Percentiles rank a stretch among this genome's conserved stretches.
Evolutionary conservation across 2,113 vertebrate species (phyloP).

Genomic region (Mirza zaza): DNA sequence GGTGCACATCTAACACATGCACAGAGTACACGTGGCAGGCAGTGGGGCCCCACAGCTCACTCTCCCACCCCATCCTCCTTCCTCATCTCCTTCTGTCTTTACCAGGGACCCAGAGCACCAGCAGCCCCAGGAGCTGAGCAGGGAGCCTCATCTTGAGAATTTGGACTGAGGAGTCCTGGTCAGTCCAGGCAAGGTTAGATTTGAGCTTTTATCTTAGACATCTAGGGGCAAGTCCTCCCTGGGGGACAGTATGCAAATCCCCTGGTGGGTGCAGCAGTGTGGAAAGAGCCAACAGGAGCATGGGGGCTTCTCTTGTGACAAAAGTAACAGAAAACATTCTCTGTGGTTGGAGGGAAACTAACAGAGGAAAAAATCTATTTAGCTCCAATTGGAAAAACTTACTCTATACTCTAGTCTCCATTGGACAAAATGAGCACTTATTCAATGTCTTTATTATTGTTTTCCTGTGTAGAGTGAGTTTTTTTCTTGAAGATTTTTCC

Average conservation of each 20-base stretch:
- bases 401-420: too few relatives aligned
- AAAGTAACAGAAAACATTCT: neutral
- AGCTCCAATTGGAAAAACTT: too few relatives aligned
- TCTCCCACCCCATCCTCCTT: neutral
- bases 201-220: neutral
- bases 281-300: neutral
- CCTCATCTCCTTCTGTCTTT: neutral
- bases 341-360: neutral
- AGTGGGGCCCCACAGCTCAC: neutral
- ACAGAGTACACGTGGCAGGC: too few relatives aligned
- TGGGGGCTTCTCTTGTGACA: neutral
- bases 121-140: too few relatives aligned
- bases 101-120: too few relatives aligned
- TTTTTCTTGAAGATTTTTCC: too few relatives aligned
- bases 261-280: neutral
- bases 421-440: neutral
- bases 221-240: neutral
- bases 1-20: accelerated
- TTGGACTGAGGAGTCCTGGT: too few relatives aligned
- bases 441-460: neutral
- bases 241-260: neutral
- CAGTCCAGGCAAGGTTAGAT: neutral
- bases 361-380: neutral
- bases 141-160: too few relatives aligned
- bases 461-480: neutral